Conservation (phyloP, 1,140 invertebrate species). For the Trypoxylus dichotomus region DNA sequence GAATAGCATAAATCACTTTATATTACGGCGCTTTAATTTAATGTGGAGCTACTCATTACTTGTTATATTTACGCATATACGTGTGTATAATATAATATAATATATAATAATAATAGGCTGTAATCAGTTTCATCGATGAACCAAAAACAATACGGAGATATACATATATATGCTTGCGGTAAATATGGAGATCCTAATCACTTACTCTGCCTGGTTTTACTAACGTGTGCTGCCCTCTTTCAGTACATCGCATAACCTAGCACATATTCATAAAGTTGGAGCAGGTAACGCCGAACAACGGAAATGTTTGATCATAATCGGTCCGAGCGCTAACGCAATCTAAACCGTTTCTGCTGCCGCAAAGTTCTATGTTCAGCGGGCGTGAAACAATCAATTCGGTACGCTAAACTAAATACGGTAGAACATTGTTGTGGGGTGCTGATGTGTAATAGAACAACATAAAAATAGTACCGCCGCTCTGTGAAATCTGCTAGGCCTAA, state of each 20-base stretch:
- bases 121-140: background rate
- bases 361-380: conserved; percentile 19
- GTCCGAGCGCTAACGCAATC: conserved; percentile 8
- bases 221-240: background rate
- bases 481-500: background rate
- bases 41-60: background rate
- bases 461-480: background rate
- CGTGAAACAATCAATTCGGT: conserved; percentile 11
- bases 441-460: background rate
- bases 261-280: background rate
- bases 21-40: too few relatives aligned
- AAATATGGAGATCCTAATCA: background rate
- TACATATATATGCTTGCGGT: background rate
- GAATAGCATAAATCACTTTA: too few relatives aligned
- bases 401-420: background rate
- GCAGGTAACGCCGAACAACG: background rate
- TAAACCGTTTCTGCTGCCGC: conserved; percentile 30
- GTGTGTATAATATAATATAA: background rate
- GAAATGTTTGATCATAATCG: conserved; percentile 18
- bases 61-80: background rate
- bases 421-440: background rate
- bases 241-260: background rate
- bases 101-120: background rate
- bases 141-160: background rate
- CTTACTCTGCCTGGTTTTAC: background rate